Base-by-base conservation (phyloP, 2,113 vertebrate species). In the Euleptes europaea region DNA sequence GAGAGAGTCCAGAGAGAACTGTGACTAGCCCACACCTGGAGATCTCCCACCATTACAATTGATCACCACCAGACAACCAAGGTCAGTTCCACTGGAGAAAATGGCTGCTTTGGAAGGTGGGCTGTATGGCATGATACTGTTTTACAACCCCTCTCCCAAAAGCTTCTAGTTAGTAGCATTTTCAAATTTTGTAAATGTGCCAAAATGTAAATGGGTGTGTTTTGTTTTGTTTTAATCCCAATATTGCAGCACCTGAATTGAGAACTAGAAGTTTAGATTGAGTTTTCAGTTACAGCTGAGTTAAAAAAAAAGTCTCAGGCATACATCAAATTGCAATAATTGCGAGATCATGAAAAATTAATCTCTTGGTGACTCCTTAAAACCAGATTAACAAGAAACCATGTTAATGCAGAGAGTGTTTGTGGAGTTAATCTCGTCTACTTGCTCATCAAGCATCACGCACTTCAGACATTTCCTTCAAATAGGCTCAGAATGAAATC, bases 371-470 rank as follows among this genome's bases (percentile, higher is more conserved):
- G 66, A 38, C 35, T 44, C 19, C 66, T 78, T 70, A 13, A 84
- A 71, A 71, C 69, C 44, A 84, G 47, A 77, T 84, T 78, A 40
- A 84, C 19, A 44, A 21, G n/a, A 83, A 75, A 71, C 51, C 26
- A 60, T 42, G 31, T 78, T 78, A 84, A 84, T 40, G 42, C 14
- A 33, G 21, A n/a, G 40, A 26, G 28, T 19, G 33, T 72, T 33
- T 79, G 51, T 26, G 51, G 38, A 17, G 51, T 79, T 78, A 35
- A 35, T 69, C 67, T 54, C 1, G 3, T 26, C 35, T 57, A 78
- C 44, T 35, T 5, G 4, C 51, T 78, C 51, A 47, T 66, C 63
- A 40, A 40, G 70, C 38, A 10, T 51, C 60, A 84, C 26, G 1
- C 23, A 66, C 31, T 57, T 8, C n/a, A 75, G n/a, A 28, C 14